Base-by-base conservation (phyloP, 2,888 invertebrate genomes). In the Drosophila nr. fundita region DNA sequence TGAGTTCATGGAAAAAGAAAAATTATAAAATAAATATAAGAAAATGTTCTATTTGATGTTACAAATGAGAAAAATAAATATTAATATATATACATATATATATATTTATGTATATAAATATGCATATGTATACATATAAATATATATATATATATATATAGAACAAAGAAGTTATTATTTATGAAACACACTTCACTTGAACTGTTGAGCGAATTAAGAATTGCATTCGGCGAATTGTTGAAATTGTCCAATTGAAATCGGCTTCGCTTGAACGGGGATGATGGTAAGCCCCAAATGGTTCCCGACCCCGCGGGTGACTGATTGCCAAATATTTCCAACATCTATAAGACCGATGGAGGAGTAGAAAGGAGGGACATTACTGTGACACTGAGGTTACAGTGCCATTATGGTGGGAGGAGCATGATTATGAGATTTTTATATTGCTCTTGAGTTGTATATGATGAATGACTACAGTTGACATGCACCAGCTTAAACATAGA, bases 21-120 rank as follows among this genome's bases (percentile, higher is more conserved):
- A 53, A 63, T 48, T 2, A 55, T 6, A 21, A 8, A 63, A 63
- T 49, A 57, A 58, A 24, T 40, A 10, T 55, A 55, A 38, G 36
- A 65, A 78, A 85, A 82, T 90, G 88, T 90, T 90, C 89, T 84
- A 86, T 87, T 90, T 90, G 85, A 89, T 86, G 85, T 86, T 86
- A 81, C 59, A 90, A 90, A 87, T 73, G 80, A 90, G 53, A 87
- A 89, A 87, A 83, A 74, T 63, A 54, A 72, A 76, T 62, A 80
- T 52, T 55, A 57, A 63, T 66, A 66, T 42, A 21, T 21, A 42
- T 21, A 42, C 6, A 42, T 6, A 45, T 8, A 42, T 42, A 29
- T 30, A 30, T 30, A 29, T 29, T 11, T 32, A 32, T 32, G 2
- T 13, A 34, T 34, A 34, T 34, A 15, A 2, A 34, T 34, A 34